These are phyloP conservation scores for Cantharis flavilabris DNA, from an alignment of 2,888 invertebrate species.

Conservation along the genomic window DNA sequence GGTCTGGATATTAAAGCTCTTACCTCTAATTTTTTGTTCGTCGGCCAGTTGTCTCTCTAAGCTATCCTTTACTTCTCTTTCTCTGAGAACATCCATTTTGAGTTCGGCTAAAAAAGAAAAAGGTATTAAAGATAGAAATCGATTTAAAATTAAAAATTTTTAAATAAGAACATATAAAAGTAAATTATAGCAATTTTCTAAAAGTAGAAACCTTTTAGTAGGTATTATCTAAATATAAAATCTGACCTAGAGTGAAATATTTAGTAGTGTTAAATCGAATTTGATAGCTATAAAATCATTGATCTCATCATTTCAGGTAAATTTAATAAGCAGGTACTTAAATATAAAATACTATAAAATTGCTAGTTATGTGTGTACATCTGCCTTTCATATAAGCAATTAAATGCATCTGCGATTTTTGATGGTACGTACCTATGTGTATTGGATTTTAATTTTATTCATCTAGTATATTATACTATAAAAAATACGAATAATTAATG, in stretches of 20 bases:
- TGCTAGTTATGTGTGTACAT: background rate
- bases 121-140: background rate
- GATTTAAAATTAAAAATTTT: background rate
- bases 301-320: conserved; percentile 26
- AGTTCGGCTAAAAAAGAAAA: conserved; percentile 79
- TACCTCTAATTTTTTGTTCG: conserved; percentile 94
- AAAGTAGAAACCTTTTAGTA: conserved; percentile 2
- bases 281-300: conserved; percentile 14
- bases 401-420: conserved; percentile 4
- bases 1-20: conserved; percentile 55
- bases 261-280: conserved; percentile 13
- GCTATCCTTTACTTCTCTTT: conserved; percentile 91
- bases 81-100: conserved; percentile 92
- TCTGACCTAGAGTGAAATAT: conserved; percentile 7
- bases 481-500: conserved; percentile 19
- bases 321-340: conserved; percentile 28
- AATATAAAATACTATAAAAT: background rate
- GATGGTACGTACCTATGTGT: background rate
- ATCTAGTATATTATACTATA: background rate
- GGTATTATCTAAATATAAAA: conserved; percentile 6
- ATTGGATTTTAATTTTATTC: background rate
- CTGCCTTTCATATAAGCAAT: background rate
- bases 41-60: conserved; percentile 91
- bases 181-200: background rate
- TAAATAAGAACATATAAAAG: background rate